Base-by-base conservation (phyloP, 2,888 invertebrate species). In the Lasioglossum oenotherae region DNA sequence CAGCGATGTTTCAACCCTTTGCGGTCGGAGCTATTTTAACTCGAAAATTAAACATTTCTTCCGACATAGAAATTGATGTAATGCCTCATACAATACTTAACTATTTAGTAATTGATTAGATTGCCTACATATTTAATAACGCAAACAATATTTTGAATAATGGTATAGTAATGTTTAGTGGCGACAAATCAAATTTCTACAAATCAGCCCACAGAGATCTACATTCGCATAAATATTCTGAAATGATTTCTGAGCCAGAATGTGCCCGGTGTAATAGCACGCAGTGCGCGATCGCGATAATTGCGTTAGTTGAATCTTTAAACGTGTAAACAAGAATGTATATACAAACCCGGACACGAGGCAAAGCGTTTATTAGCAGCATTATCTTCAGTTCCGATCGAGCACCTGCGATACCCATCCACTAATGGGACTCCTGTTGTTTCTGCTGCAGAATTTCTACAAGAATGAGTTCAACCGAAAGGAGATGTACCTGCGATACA, bases 401-500 rank as follows among this genome's bases (percentile, higher is more conserved):
- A 27, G 67, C 41, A 19, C 23, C 4, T 38, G 35, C 41, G n/a
- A 75, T 2, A 46, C 31, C 4, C 6, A n/a, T 41, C 92, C 16
- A 19, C 49, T 38, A 38, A 78, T 93, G 92, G 91, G 92, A n/a
- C 46, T 92, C 12, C 83, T 92, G 73, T 67, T 88, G 31, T 74
- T 90, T 16, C 89, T 89, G 57, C 72, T 93, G 53, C 96, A 98
- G 98, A 99, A 99, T 94, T 99, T 99, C 95, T 99, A 99, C 96
- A 98, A 99, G 95, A 98, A 98, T 94, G 99, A 99, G 96, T 98
- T 99, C 90, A 98, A 99, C 93, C 97, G 99, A 41, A 98, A 98
- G 93, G 99, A 99, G 95, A 98, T 99, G 98, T 99, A 99, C 95
- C 96, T 99, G 76, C 97, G 98, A 79, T 99, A 99, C 95, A 99